Base-by-base conservation (phyloP, 2,888 invertebrate species). In the Dolichopus griseipennis region DNA sequence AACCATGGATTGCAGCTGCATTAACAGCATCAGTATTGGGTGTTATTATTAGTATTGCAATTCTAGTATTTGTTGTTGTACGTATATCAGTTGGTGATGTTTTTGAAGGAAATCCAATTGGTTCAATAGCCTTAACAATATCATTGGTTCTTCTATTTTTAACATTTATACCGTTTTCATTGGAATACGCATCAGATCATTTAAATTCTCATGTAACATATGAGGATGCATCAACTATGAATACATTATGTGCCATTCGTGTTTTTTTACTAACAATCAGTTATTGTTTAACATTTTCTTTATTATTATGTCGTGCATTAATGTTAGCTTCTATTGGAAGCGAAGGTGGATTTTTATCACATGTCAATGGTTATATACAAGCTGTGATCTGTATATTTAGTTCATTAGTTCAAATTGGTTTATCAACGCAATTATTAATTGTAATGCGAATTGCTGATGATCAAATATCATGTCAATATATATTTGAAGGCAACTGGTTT, bases 291-390 rank as follows among this genome's bases (percentile, higher is more conserved):
- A 82, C 86, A 1, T 88, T 89, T 75, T 87, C 89, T 1, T 79
- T 88, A 37, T 81, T 90, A 74, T 79, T 90, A 9, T 85, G 88
- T 12, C 83, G 90, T 20, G 83, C 86, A 2, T 82, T 90, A 8
- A 85, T 90, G 78, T 77, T 90, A 65, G 86, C 88, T 0, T 87
- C 88, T 2, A 86, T 88, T 65, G 87, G 84, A 1, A 85, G 85
- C 69, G 87, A 88, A 69, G 86, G 87, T 0, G 87, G 88, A 0
- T 87, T 89, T 72, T 84, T 88, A 71, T 87, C 87, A 6, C 90
- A 90, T 74, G 85, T 90, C 10, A 87, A 89, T 71, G 90, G 90
- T 5, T 86, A 88, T 62, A 84, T 90, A 9, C 89, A 90, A 75
- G 83, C 86, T 0, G 82, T 87, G 20, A 83, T 89, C 73, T 84